phyloP scores from a whole-genome alignment of 2,797 vertebrate species.

The Myotis vivesi region DNA sequence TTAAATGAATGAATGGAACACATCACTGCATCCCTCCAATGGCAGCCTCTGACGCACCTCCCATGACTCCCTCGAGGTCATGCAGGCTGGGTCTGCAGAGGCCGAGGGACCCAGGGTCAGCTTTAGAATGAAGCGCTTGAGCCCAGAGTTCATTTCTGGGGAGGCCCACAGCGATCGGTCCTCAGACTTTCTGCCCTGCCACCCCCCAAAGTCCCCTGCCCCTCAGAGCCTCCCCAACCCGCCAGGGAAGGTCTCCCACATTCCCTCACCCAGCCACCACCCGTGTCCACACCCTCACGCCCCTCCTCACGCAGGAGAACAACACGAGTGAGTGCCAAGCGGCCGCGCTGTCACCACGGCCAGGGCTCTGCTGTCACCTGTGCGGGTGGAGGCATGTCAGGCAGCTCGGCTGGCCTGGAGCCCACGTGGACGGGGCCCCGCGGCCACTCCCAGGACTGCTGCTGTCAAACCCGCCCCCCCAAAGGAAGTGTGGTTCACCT shows the following conservation, averaged over 20 bases:
- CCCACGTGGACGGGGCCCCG: fast-evolving
- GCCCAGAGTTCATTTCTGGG: background rate
- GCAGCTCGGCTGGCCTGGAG: background rate
- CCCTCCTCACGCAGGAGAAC: background rate
- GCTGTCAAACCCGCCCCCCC: fast-evolving
- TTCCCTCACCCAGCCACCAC: background rate
- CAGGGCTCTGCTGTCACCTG: background rate
- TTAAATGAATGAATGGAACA: fast-evolving
- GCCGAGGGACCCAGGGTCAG: fast-evolving
- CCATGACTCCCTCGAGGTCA: fast-evolving
- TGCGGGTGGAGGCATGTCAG: fast-evolving
- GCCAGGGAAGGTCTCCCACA: fast-evolving
- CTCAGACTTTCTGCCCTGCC: background rate
- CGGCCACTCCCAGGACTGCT: fast-evolving
- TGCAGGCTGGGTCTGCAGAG: fast-evolving
- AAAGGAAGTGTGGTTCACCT: background rate
- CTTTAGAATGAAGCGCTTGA: background rate
- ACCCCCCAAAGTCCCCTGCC: fast-evolving
- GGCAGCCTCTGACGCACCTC: background rate
- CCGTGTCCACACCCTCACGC: fast-evolving
- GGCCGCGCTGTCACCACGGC: fast-evolving
- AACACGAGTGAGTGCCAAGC: fast-evolving
- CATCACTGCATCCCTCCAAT: fast-evolving
- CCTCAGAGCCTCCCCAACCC: background rate
- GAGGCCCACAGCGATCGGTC: fast-evolving